phyloP scores from a whole-genome alignment of 2,113 vertebrate species.

The Cyprinodon tularosa region DNA sequence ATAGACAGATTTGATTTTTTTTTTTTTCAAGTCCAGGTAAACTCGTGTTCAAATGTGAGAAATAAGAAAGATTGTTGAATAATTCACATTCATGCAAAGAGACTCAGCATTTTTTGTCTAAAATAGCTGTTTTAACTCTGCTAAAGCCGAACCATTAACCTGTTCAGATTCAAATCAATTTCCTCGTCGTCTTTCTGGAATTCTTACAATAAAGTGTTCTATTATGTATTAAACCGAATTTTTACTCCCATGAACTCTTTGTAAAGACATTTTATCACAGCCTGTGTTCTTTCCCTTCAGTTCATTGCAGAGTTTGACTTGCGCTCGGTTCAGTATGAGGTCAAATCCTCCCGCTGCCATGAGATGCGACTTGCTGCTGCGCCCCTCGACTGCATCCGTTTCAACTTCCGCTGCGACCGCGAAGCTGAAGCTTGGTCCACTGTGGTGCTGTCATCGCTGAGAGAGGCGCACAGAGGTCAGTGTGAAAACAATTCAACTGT shows the following conservation, averaged over 20 bases:
- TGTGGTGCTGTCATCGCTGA: constrained; percentile 83
- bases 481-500: neutral
- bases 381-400: constrained; percentile 74
- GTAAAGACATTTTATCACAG: neutral
- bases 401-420: constrained; percentile 84
- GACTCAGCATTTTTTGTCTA: no score
- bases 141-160: neutral
- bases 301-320: constrained; percentile 83
- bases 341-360: constrained; percentile 79
- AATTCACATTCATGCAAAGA: no score
- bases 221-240: neutral
- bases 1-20: neutral
- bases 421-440: constrained; percentile 89
- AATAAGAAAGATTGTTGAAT: neutral
- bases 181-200: neutral
- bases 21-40: neutral
- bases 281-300: constrained; percentile 52
- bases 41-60: neutral
- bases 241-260: neutral
- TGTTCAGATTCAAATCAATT: neutral
- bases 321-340: constrained; percentile 79
- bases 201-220: neutral
- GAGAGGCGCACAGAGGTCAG: constrained; percentile 84
- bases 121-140: neutral
- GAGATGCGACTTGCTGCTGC: constrained; percentile 77